Evolutionary conservation across 2,113 vertebrate genomes (phyloP).

Genomic region (Glaucomys volans): DNA sequence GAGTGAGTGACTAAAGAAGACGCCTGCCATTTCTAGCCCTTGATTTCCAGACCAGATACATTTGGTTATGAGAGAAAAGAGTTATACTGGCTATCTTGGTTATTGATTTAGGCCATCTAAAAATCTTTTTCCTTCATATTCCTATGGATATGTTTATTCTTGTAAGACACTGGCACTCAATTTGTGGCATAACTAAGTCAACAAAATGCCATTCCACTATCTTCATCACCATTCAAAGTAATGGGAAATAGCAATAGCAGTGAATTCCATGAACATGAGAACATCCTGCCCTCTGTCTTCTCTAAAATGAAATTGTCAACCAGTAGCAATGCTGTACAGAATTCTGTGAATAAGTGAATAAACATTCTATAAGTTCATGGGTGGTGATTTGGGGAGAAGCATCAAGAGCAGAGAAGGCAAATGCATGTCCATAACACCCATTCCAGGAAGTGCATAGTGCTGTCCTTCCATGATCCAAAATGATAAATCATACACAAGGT

Average conservation of each 20-base stretch:
- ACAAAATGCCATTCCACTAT: neutral
- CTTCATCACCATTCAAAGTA: neutral
- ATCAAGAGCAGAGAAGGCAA: neutral
- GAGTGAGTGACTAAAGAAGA: neutral
- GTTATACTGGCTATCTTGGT: neutral
- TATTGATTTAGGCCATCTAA: neutral
- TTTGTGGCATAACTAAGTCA: neutral
- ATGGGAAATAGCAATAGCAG: neutral
- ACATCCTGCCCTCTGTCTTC: neutral
- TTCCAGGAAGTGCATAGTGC: neutral
- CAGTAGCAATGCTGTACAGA: neutral
- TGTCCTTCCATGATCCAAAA: neutral
- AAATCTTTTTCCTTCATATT: no score
- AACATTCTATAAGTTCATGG: neutral
- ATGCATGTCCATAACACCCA: neutral
- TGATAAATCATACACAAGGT: neutral
- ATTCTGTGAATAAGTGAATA: neutral
- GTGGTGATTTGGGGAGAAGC: neutral
- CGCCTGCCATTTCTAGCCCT: neutral
- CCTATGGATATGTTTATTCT: neutral
- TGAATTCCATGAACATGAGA: neutral
- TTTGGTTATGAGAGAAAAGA: neutral
- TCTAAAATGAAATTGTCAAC: neutral
- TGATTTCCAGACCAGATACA: neutral
- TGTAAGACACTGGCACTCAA: neutral